These are phyloP conservation scores for Geopemphigus sp. DNA, from an alignment of 1,140 invertebrate species.

Conservation along the genomic window DNA sequence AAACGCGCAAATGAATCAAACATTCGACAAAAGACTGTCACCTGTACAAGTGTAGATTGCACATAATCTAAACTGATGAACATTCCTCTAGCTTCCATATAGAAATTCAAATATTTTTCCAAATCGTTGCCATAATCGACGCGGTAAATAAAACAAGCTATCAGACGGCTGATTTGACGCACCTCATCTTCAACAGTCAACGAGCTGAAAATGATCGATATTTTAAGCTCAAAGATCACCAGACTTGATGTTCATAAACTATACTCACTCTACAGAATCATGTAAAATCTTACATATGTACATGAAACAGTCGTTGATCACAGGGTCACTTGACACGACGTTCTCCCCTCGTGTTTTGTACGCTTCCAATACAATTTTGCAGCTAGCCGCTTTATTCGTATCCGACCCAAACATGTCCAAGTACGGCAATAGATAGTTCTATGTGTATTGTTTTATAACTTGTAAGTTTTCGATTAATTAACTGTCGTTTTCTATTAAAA, in stretches of 20 bases:
- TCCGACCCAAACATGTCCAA: slow-evolving; percentile 88
- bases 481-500: too few species aligned
- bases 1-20: too few species aligned
- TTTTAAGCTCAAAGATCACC: too few species aligned
- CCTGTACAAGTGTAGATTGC: slow-evolving; percentile 80
- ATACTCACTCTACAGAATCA: slow-evolving; percentile 84
- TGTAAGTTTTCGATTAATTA: background rate
- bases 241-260: slow-evolving; percentile 6
- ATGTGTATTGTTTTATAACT: background rate
- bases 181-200: slow-evolving; percentile 91
- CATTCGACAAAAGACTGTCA: slow-evolving; percentile 56
- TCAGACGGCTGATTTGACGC: slow-evolving; percentile 78
- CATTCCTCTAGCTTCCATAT: slow-evolving; percentile 82
- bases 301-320: slow-evolving; percentile 82
- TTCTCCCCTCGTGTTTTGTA: slow-evolving; percentile 63
- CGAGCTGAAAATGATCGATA: slow-evolving; percentile 62
- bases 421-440: slow-evolving; percentile 84
- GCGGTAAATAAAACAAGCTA: slow-evolving; percentile 74
- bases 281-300: slow-evolving; percentile 84
- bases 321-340: slow-evolving; percentile 72
- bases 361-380: slow-evolving; percentile 75
- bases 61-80: slow-evolving; percentile 89
- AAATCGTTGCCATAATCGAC: slow-evolving; percentile 82
- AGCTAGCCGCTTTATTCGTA: slow-evolving; percentile 75
- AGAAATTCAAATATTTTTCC: slow-evolving; percentile 89